phyloP scores from a whole-genome alignment of 1,140 invertebrate genomes.

The Argopecten irradians region DNA sequence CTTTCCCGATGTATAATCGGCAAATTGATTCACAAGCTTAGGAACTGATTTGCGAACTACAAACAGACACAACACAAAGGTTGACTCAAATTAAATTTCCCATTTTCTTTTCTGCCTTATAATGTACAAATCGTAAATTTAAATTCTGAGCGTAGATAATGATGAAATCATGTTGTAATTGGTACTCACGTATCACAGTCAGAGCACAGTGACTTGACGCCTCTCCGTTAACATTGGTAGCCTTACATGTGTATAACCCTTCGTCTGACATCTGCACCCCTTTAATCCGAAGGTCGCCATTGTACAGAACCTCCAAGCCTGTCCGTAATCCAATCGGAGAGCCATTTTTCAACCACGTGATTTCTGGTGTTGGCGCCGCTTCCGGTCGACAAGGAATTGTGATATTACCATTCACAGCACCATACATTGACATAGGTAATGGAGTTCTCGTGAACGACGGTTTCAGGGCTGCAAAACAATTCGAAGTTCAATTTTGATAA shows the following conservation, averaged over 20 bases:
- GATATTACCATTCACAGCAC: conserved; percentile 92
- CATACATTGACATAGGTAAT: conserved; percentile 91
- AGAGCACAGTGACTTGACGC: conserved; percentile 54
- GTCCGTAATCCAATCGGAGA: conserved; percentile 79
- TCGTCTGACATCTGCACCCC: conserved; percentile 50
- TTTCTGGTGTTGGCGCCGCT: conserved; percentile 88
- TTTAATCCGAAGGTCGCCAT: conserved; percentile 59
- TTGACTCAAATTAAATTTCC: no score
- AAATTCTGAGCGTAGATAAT: no score
- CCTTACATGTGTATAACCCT: conserved; percentile 64
- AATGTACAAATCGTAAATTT: no score
- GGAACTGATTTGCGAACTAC: no score
- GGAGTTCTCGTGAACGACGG: conserved; percentile 95
- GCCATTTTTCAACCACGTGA: conserved; percentile 92
- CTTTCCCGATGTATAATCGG: no score
- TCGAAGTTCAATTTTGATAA: no score
- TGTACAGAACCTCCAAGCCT: conserved; percentile 81
- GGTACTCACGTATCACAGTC: conserved; percentile 61
- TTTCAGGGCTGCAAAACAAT: conserved; percentile 83
- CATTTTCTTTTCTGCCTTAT: no score
- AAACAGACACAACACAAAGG: no score
- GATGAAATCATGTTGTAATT: no score
- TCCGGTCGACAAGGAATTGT: conserved; percentile 95
- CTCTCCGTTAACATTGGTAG: conserved; percentile 58
- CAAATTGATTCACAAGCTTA: no score